Evolutionary conservation across 2,888 invertebrate species (phyloP).

Genomic region (Caenorhabditis doughertyi): DNA sequence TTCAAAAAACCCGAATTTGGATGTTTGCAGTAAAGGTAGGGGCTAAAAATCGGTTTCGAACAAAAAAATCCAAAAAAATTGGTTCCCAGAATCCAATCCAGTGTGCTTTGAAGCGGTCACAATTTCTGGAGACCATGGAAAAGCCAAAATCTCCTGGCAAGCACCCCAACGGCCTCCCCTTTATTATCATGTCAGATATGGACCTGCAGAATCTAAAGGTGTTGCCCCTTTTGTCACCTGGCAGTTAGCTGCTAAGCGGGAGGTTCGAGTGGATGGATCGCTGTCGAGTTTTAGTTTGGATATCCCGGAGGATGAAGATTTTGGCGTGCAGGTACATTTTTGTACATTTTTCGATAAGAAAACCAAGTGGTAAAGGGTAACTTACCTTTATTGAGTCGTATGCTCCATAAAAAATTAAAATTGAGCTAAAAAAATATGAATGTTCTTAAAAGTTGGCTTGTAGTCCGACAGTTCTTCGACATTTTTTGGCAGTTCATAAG

Average conservation of each 20-base stretch:
- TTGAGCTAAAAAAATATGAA: too few relatives aligned
- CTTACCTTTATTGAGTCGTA: too few relatives aligned
- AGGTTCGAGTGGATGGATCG: slow-evolving; percentile 76
- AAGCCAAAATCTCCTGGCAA: slow-evolving; percentile 74
- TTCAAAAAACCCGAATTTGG: slow-evolving; percentile 73
- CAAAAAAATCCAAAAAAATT: too few relatives aligned
- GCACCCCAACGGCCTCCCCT: slow-evolving; percentile 67
- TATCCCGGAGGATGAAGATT: slow-evolving; percentile 74
- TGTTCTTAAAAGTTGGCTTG: too few relatives aligned
- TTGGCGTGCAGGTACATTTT: slow-evolving; percentile 79
- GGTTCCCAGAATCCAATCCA: slow-evolving; percentile 64
- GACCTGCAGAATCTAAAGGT: slow-evolving; percentile 74
- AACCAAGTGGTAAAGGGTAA: too few relatives aligned
- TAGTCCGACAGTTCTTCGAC: too few relatives aligned
- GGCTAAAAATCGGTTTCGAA: too few relatives aligned
- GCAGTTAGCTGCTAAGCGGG: slow-evolving; percentile 73
- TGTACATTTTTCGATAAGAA: too few relatives aligned
- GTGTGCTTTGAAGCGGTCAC: slow-evolving; percentile 73
- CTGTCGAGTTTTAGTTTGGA: slow-evolving; percentile 72
- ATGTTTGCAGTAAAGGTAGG: slow-evolving; percentile 74
- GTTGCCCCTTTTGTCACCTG: slow-evolving; percentile 75
- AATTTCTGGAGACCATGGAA: slow-evolving; percentile 73
- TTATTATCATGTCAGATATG: slow-evolving; percentile 78
- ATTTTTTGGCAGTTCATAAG: too few relatives aligned
- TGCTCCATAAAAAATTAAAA: too few relatives aligned